Evolutionary conservation across 2,113 vertebrate genomes (phyloP).

Genomic region (Callipepla californica): DNA sequence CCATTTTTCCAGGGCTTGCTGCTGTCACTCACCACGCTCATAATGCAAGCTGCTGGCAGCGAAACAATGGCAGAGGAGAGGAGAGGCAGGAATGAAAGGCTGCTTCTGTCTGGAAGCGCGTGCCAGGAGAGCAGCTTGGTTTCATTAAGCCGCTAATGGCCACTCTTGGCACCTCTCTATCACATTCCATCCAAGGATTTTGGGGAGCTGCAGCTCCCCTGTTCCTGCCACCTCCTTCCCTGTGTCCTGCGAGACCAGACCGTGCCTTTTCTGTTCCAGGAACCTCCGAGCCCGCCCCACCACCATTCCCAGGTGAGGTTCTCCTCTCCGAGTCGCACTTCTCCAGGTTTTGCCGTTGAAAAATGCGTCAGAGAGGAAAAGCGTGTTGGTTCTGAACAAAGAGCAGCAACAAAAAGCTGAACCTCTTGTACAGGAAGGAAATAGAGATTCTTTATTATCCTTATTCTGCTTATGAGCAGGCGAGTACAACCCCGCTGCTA

Average conservation of each 20-base stretch:
- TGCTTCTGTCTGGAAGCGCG: not conserved
- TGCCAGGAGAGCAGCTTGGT: not conserved
- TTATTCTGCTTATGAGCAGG: rapidly evolving
- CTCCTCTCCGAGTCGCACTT: not conserved
- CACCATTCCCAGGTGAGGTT: slow-evolving; percentile 76
- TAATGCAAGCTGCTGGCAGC: not conserved
- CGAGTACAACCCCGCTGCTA: not conserved
- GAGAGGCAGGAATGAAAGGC: not conserved
- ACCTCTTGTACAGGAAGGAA: not conserved
- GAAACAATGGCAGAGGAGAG: not conserved
- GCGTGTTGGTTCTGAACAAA: not conserved
- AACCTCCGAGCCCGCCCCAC: not conserved
- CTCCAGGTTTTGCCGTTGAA: not conserved
- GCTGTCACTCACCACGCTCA: not conserved
- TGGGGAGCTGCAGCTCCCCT: not conserved
- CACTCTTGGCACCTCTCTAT: not conserved
- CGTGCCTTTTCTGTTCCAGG: slow-evolving; percentile 68
- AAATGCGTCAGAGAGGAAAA: not conserved
- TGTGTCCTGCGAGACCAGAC: not conserved
- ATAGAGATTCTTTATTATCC: not conserved
- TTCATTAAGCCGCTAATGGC: not conserved
- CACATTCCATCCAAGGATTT: not conserved
- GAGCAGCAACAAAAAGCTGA: rapidly evolving
- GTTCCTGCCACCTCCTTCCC: not conserved
- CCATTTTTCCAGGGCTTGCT: not conserved